Evolutionary conservation across 2,797 vertebrate genomes (phyloP), one percentile per base, ranked within the genome.

Genomic region (Typhlichthys subterraneus): DNA sequence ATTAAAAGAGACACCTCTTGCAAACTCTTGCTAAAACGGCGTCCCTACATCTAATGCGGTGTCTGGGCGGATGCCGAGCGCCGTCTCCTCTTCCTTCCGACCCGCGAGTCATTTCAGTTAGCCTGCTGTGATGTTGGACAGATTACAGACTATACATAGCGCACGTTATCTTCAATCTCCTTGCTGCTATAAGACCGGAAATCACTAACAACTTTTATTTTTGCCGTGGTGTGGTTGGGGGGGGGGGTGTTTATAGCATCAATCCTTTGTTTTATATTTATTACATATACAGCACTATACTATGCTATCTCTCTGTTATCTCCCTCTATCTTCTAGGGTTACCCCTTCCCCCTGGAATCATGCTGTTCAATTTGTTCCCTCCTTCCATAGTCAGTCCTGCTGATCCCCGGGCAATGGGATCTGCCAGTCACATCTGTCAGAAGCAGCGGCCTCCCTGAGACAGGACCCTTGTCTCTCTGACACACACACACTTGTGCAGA

Each of bases 121-220:
- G 54, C 74, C 57, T 55, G 62, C 67, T 77, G 61, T 50, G 61
- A 55, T 63, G 62, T 76, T 60, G 52, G 38, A 70, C 70, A 78
- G 86, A 87, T 87, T 87, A 86, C 31, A 61, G 56, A 70, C 84
- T 88, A 90, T 87, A 82, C 83, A 86, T 87, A 89, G 79, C 75
- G 2, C 17, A n/a, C 73, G 80, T 85, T 84, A 76, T 87, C 87
- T 87, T 87, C 87, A 85, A 89, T 89, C 85, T 88, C 63, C 63
- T 45, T 13, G 13, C 73, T 85, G 82, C 84, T 73, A 76, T 78
- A 85, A 81, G 69, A 67, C 69, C n/a, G 15, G 68, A 83, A 77
- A 76, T 42, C 71, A 42, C 76, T 84, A 15, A 66, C 75, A 67
- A 58, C 46, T 59, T 57, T 81, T 77, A 70, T 86, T 76, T 78